A percentile compares a stretch with the other conserved stretches of the same genome.
phyloP scores from a whole-genome alignment of 2,888 invertebrate species.

The Teleiodes luculella region DNA sequence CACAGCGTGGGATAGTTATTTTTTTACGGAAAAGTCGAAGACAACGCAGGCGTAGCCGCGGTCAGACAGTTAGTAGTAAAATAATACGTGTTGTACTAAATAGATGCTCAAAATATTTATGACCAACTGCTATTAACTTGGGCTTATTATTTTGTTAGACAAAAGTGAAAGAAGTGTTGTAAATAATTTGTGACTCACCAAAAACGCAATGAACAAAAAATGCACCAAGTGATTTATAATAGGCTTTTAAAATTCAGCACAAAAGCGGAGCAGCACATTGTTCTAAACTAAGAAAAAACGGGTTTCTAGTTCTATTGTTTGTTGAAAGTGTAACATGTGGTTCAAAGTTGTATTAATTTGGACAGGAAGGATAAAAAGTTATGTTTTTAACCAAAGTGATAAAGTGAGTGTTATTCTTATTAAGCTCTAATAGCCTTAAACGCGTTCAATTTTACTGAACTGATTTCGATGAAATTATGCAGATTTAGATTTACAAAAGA shows the following conservation, averaged over 20 bases:
- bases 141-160: not conserved
- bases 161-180: not conserved
- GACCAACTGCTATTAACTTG: not conserved
- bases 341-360: slow-evolving; percentile 1
- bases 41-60: no score
- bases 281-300: not conserved
- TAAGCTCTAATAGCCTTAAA: no score
- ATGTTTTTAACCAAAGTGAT: no score
- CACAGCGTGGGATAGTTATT: no score
- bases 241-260: not conserved
- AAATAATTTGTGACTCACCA: not conserved
- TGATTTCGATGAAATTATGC: no score
- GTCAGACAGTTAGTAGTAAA: no score
- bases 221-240: not conserved
- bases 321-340: slow-evolving; percentile 9
- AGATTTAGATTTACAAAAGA: no score
- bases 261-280: not conserved
- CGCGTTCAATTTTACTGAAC: no score
- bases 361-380: not conserved
- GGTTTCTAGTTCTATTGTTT: not conserved
- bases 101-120: not conserved
- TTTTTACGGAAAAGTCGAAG: no score
- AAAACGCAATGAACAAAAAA: slow-evolving; percentile 1
- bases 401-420: no score
- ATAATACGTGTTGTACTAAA: not conserved